phyloP scores from a whole-genome alignment of 2,888 invertebrate species.

The Sphaerophoria taeniata region DNA sequence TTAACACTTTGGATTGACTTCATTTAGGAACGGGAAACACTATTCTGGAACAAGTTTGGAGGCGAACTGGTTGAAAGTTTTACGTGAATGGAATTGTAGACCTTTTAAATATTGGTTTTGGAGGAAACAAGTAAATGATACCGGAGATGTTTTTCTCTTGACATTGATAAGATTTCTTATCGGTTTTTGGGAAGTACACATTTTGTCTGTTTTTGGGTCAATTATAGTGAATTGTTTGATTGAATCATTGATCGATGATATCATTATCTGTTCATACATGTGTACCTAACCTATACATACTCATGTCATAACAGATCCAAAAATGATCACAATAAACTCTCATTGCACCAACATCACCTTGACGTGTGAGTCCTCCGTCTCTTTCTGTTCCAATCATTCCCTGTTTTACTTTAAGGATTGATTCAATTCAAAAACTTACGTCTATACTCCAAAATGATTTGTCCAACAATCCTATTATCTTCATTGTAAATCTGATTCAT shows the following conservation, averaged over 20 bases:
- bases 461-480: too few relatives aligned
- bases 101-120: conserved; percentile 19
- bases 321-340: too few relatives aligned
- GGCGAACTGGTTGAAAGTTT: conserved; percentile 32
- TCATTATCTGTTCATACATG: neutral
- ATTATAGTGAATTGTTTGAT: neutral
- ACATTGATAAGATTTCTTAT: conserved; percentile 21
- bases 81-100: neutral
- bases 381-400: too few relatives aligned
- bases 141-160: conserved; percentile 2
- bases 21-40: conserved; percentile 24
- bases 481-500: too few relatives aligned
- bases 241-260: conserved; percentile 14
- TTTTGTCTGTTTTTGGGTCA: conserved; percentile 19
- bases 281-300: too few relatives aligned
- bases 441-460: too few relatives aligned
- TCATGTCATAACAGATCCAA: too few relatives aligned
- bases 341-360: too few relatives aligned
- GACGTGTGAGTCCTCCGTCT: too few relatives aligned
- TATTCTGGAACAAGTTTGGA: conserved; percentile 24
- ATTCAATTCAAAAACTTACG: too few relatives aligned
- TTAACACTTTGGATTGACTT: neutral
- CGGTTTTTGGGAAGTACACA: neutral
- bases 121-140: neutral
- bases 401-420: too few relatives aligned